Conservation (phyloP, 2,113 vertebrate species). For the Myrmophylax atrothorax region DNA sequence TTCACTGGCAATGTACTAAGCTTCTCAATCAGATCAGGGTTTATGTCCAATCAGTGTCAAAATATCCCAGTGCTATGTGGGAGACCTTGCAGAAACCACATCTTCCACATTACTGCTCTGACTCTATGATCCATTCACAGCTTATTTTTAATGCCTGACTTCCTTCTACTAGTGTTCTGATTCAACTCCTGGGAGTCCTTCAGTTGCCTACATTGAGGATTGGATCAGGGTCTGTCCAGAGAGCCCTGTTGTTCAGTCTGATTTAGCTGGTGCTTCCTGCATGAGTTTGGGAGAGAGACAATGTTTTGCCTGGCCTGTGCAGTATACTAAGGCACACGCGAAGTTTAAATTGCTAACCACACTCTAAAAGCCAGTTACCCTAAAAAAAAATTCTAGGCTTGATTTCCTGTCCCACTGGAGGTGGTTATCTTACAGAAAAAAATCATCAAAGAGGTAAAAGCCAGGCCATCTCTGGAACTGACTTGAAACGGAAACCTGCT, state of each 20-base stretch:
- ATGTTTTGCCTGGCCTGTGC: not conserved
- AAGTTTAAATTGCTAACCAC: not conserved
- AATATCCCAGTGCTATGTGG: not conserved
- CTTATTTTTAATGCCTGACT: not conserved
- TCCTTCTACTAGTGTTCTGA: not conserved
- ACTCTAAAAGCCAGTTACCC: not conserved
- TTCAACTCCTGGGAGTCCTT: not conserved
- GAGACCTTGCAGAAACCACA: not conserved
- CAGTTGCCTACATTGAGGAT: not conserved
- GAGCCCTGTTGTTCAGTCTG: not conserved
- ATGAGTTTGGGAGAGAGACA: not conserved
- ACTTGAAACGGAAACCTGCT: not conserved
- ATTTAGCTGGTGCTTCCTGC: not conserved
- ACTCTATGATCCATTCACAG: not conserved
- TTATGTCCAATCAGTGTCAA: not conserved
- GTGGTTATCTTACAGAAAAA: not conserved
- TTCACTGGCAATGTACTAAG: not conserved
- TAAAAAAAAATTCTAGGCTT: not conserved
- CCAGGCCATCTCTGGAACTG: not conserved
- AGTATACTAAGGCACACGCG: not conserved
- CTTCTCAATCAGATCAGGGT: not conserved
- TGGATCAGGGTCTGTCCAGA: not conserved
- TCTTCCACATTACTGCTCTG: not conserved
- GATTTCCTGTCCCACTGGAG: not conserved
- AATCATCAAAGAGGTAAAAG: not conserved